These are phyloP conservation scores for Rallus crepitans DNA, from an alignment of 2,797 vertebrate genomes.

Conservation along the genomic window DNA sequence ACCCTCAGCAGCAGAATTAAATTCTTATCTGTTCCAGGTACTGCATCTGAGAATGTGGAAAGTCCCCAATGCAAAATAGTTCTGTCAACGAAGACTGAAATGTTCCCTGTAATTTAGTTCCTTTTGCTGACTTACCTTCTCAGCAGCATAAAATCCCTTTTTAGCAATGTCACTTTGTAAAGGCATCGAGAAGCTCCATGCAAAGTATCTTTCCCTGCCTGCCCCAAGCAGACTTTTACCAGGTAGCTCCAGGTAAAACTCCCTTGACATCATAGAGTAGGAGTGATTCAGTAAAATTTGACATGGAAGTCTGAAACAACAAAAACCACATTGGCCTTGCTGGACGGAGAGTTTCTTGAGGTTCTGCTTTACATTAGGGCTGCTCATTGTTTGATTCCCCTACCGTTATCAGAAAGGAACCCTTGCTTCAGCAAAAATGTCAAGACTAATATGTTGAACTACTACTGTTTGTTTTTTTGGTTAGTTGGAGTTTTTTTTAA, in stretches of 20 bases:
- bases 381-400: not conserved
- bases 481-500: not conserved
- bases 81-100: not conserved
- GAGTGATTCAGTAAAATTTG: not conserved
- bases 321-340: not conserved
- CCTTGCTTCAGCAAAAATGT: not conserved
- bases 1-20: slow-evolving; percentile 58
- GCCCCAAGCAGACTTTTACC: not conserved
- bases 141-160: not conserved
- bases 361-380: not conserved
- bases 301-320: not conserved
- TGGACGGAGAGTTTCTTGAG: not conserved
- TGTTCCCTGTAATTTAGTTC: not conserved
- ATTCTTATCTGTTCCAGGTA: slow-evolving; percentile 17
- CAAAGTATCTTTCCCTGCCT: not conserved
- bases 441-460: not conserved
- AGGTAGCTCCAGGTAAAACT: not conserved
- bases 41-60: not conserved
- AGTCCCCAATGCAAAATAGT: not conserved
- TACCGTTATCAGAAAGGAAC: not conserved
- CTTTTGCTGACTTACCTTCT: not conserved
- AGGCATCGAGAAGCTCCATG: not conserved
- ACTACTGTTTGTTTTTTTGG: not conserved
- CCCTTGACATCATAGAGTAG: not conserved
- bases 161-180: not conserved